Evolutionary conservation across 2,797 vertebrate genomes (phyloP).

Genomic region (Acanthurus leucopareius): DNA sequence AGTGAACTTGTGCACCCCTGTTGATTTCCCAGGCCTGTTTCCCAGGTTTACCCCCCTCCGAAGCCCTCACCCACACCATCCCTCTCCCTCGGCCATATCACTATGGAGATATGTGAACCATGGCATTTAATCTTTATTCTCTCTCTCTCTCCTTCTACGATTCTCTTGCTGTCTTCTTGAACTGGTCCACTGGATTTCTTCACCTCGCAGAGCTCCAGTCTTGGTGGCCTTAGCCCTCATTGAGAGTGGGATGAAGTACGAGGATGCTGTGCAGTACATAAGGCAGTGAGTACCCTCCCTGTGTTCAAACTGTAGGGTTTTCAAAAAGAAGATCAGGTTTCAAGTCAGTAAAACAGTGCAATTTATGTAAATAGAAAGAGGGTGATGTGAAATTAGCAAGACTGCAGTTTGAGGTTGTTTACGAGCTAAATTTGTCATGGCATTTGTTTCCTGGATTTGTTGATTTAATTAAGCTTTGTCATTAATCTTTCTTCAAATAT

Average conservation of each 20-base stretch:
- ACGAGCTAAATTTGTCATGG: too few relatives aligned
- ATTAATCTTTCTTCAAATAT: too few relatives aligned
- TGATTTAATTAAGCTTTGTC: too few relatives aligned
- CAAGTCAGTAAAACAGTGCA: background rate
- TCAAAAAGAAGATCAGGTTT: background rate
- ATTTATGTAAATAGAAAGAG: background rate
- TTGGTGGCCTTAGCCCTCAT: slow-evolving; percentile 98
- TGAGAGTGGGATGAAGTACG: slow-evolving; percentile 98
- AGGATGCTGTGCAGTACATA: slow-evolving; percentile 99
- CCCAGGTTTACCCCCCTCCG: slow-evolving; percentile 67
- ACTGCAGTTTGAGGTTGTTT: slow-evolving; percentile 15
- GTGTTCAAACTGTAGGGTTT: background rate
- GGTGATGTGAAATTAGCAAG: background rate
- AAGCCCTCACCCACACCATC: background rate
- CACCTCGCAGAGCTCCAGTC: slow-evolving; percentile 92
- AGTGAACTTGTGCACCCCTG: slow-evolving; percentile 70
- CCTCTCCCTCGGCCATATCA: slow-evolving; percentile 48
- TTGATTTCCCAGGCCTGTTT: slow-evolving; percentile 83
- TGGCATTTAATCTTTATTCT: slow-evolving; percentile 75
- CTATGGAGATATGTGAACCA: slow-evolving; percentile 69
- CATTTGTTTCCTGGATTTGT: too few relatives aligned
- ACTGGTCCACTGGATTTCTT: slow-evolving; percentile 53
- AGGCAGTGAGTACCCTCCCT: slow-evolving; percentile 92
- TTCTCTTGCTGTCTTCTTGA: slow-evolving; percentile 48
- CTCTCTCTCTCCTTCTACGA: slow-evolving; percentile 48